Evolutionary conservation across 1,140 invertebrate genomes (phyloP).

Genomic region (Triops cancriformis): DNA sequence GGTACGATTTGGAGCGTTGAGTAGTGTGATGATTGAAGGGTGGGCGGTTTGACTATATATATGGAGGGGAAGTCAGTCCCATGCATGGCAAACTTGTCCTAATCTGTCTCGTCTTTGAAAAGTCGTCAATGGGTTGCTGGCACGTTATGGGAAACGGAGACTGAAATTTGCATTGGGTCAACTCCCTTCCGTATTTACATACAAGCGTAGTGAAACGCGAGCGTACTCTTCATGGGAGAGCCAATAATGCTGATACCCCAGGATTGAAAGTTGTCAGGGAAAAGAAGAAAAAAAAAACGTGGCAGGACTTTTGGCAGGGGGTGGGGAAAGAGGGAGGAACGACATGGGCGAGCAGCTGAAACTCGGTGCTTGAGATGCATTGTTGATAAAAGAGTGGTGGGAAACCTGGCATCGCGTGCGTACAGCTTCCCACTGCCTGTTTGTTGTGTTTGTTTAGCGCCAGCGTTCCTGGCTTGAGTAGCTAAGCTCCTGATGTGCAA

Average conservation of each 20-base stretch:
- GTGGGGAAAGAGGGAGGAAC: not conserved
- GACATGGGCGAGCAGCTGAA: not conserved
- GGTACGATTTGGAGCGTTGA: not conserved
- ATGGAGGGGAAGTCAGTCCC: not conserved
- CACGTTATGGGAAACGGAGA: not conserved
- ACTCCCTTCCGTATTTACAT: conserved; percentile 6
- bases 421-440: not conserved
- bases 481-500: not conserved
- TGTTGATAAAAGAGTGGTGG: conserved; percentile 10
- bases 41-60: not conserved
- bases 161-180: not conserved
- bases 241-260: not conserved
- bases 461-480: not conserved
- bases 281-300: not conserved
- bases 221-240: not conserved
- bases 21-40: not conserved
- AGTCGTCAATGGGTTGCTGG: not conserved
- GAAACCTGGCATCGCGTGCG: not conserved
- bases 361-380: not conserved
- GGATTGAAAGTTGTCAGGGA: not conserved
- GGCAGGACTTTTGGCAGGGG: not conserved
- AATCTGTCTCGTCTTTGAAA: not conserved
- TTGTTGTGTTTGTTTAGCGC: not conserved
- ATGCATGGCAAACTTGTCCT: not conserved
- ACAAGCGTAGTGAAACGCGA: not conserved